Base-by-base conservation (phyloP, 2,113 vertebrate genomes). In the Cyanoliseus patagonus region DNA sequence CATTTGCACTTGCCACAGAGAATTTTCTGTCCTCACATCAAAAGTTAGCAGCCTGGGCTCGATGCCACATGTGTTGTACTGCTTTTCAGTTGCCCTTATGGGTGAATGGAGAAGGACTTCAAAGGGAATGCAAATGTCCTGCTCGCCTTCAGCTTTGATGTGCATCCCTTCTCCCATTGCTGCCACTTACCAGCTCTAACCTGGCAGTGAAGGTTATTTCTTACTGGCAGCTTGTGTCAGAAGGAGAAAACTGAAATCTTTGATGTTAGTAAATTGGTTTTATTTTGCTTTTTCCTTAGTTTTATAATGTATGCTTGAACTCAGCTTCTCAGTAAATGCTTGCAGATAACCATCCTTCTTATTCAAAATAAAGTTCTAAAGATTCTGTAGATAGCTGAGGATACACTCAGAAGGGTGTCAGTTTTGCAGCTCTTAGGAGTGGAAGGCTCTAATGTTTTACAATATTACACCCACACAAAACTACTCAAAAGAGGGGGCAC, bases 1-100 rank as follows among this genome's bases (percentile, higher is more conserved):
- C 0, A 0, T 37, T 83, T 61, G 20, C 35, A 3, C 35, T 44
- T 66, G 20, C 22, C 20, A 37, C 17, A 31, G 19, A 31, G 37
- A 37, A 28, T 67, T 84, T 83, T 66, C 39, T 72, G 84, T 37
- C 37, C 19, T 77, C 2, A 0, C 33, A 37, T 41, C 9, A 27
- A 9, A 81, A 77, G 25, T 85, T 62, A 52, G 46, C 25, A n/a
- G 59, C 30, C 52, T 42, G 52, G 59, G 19, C 25, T 77, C 0
- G 1, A 8, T 46, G 42, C 42, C n/a, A 51, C 41, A 23, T 10
- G 3, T 1, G 0, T 4, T 19, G 7, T n/a, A 33, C 53, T 83
- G 27, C 28, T 62, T 62, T 62, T 37, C 10, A 14, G 49, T 44
- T 88, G 37, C 31, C 59, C n/a, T 70, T 10, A 2, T 9, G 17